phyloP scores from a whole-genome alignment of 2,888 invertebrate genomes.

The Heliconius erato region DNA sequence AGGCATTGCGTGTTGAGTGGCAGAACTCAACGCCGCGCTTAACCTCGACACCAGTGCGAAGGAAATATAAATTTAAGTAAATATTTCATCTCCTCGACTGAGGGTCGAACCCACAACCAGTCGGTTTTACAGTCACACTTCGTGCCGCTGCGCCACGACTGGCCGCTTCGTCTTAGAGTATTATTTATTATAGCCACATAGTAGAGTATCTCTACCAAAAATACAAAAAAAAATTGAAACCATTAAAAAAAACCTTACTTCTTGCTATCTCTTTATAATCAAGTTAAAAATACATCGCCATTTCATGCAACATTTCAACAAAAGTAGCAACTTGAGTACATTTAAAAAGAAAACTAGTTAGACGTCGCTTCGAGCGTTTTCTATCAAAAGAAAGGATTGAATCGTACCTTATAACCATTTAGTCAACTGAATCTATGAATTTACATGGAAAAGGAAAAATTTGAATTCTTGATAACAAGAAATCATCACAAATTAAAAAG shows the following conservation, averaged over 20 bases:
- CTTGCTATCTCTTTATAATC: background rate
- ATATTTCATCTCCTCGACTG: no score
- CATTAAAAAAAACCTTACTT: background rate
- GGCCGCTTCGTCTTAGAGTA: no score
- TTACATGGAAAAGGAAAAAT: constrained; percentile 6
- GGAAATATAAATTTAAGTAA: no score
- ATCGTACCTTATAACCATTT: constrained; percentile 3
- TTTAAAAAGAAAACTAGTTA: background rate
- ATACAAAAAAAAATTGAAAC: background rate
- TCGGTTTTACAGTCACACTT: no score
- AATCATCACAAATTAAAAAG: constrained; percentile 12
- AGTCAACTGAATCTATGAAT: constrained; percentile 4
- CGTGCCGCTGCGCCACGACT: no score
- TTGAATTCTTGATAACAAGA: constrained; percentile 8
- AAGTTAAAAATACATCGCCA: background rate
- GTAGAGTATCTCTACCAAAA: background rate
- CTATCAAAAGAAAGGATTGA: background rate
- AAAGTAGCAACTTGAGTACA: background rate
- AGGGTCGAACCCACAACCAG: no score
- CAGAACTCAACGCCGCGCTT: no score
- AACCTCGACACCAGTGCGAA: no score
- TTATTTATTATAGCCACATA: no score
- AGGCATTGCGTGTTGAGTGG: no score
- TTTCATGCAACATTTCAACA: background rate
- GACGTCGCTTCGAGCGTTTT: background rate